A percentile compares a stretch with the other conserved stretches of the same genome.
These are phyloP conservation scores for Coboldia fuscipes DNA, from an alignment of 1,140 invertebrate genomes.

Conservation along the genomic window DNA sequence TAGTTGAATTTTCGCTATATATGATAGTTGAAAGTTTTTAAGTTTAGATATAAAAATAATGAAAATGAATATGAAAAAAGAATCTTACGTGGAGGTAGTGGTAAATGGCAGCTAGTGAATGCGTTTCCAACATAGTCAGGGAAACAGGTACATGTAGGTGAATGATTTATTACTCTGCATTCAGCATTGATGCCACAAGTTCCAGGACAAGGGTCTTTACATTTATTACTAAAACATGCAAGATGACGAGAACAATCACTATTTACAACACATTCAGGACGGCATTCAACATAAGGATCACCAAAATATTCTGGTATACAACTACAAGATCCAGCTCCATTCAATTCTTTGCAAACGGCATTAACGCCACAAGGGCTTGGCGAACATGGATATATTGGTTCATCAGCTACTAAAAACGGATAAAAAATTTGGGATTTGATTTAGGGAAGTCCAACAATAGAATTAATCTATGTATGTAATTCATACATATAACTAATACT, in stretches of 20 bases:
- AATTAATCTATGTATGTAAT: background rate
- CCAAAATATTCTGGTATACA: slow-evolving; percentile 47
- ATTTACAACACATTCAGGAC: slow-evolving; percentile 56
- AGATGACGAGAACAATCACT: slow-evolving; percentile 49
- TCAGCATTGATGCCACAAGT: slow-evolving; percentile 59
- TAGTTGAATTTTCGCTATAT: background rate
- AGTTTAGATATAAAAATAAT: background rate
- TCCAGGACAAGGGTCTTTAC: slow-evolving; percentile 57
- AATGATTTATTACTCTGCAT: slow-evolving; percentile 64
- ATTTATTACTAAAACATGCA: slow-evolving; percentile 66
- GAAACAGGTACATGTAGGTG: slow-evolving; percentile 54
- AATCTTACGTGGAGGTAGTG: slow-evolving; percentile 15
- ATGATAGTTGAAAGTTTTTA: slow-evolving; percentile 2
- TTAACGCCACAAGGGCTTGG: slow-evolving; percentile 59
- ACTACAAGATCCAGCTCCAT: slow-evolving; percentile 42
- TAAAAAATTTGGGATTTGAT: slow-evolving; percentile 2
- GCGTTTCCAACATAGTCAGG: slow-evolving; percentile 57
- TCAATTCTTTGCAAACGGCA: slow-evolving; percentile 52
- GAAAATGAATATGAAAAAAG: slow-evolving; percentile 8
- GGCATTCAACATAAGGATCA: slow-evolving; percentile 46
- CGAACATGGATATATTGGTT: slow-evolving; percentile 29
- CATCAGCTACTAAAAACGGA: slow-evolving; percentile 19
- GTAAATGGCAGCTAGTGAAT: slow-evolving; percentile 35
- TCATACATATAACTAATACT: background rate
- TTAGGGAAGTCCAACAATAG: slow-evolving; percentile 11